Evolutionary conservation across 1,140 invertebrate species (phyloP), one percentile per base, ranked within the genome.

Genomic region (Drosophila varians): DNA sequence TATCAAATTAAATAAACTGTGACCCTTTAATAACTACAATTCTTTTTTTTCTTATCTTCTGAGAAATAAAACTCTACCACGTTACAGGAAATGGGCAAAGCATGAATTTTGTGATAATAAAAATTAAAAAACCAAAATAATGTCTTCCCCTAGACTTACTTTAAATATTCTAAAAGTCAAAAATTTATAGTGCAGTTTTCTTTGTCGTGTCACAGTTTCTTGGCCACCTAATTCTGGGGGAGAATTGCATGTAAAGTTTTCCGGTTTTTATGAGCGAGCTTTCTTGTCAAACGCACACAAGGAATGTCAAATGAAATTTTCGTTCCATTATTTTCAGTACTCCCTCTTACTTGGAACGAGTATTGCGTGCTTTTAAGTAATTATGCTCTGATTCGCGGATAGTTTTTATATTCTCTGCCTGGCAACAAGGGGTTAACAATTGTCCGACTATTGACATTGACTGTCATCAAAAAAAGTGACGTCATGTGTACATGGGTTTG

Each of bases 361-460:
- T 21, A 12, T 55, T 68, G 65, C 65, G 65, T 69, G 65, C 16
- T 68, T 56, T 48, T 18, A 19, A 69, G 62, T 69, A 69, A 69
- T 69, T 69, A 69, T 69, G 65, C 42, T 69, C 23, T 69, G 65
- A 38, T 69, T 69, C 64, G 38, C 31, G 25, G 12, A 45, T 46
- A 36, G 19, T 11, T 31, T 25, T 26, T 31, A 11, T 14, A 36
- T 0, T 36, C 12, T 36, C 12, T 14, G 21, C 42, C 42, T 25
- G 28, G 49, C 49, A 55, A 47, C 65, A 69, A 69, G 65, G 65
- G 65, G 65, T 68, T 69, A 69, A 69, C 49, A 69, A 69, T 69
- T 68, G 42, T 14, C 65, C 40, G 23, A n/a, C 21, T 68, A 40
- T 43, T 56, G 65, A 69, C 65, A 69, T 69, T 69, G 65, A 48